Evolutionary conservation across 2,797 vertebrate genomes (phyloP).

Genomic region (Myotis pilosus): DNA sequence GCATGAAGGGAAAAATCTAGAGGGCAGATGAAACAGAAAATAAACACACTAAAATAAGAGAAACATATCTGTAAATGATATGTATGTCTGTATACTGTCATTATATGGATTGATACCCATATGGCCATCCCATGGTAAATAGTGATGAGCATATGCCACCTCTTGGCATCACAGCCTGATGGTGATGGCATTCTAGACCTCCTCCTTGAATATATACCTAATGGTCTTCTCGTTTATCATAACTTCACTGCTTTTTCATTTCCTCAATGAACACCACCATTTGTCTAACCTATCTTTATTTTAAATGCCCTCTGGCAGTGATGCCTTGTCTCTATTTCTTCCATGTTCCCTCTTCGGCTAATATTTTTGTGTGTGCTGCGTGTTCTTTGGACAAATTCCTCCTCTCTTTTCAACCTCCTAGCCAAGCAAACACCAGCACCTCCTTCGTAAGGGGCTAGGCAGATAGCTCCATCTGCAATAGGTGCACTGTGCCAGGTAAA

Average conservation of each 20-base stretch:
- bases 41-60: not conserved
- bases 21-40: not conserved
- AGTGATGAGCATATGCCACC: not conserved
- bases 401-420: not conserved
- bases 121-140: not conserved
- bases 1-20: not conserved
- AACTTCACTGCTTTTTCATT: not conserved
- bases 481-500: not conserved
- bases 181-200: not conserved
- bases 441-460: not conserved
- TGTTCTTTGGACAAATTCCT: not conserved
- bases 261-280: not conserved
- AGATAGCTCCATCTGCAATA: not conserved
- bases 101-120: not conserved
- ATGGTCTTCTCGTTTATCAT: not conserved
- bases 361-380: not conserved
- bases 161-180: not conserved
- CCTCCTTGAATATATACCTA: not conserved
- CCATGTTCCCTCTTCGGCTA: not conserved
- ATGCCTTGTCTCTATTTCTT: not conserved
- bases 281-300: not conserved
- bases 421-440: not conserved
- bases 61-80: not conserved
- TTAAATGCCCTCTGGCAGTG: not conserved
- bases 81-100: not conserved